Evolutionary conservation across 1,140 invertebrate species (phyloP), one percentile per base, ranked within the genome.

Genomic region (Colletes gigas): DNA sequence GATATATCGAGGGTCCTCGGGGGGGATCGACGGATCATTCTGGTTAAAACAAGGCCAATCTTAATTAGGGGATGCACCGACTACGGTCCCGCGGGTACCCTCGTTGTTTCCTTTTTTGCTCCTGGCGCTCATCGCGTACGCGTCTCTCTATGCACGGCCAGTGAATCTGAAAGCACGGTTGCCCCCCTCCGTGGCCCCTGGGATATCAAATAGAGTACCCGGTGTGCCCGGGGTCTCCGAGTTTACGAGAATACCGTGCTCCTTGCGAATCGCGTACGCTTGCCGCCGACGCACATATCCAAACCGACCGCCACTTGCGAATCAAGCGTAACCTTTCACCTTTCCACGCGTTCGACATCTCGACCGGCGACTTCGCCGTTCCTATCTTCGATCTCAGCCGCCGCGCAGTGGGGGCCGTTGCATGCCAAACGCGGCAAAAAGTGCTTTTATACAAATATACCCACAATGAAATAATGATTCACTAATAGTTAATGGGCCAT

Each of bases 201-300:
- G 88, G 88, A 89, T 90, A 90, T 90, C 88, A 90, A 89, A 75
- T 89, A 89, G 87, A 90, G 88, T 90, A 87, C 84, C 69, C 44
- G 3, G 9, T 9, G 6, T 47, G 65, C 71, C 72, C 50, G 9
- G 10, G 71, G 62, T 59, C 78, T 65, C 17, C 62, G 21, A 47
- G 68, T 80, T 79, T 79, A 66, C 15, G 50, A 73, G 66, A 75
- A 66, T 41, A 76, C 30, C 75, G 60, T 30, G 30, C 55, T 70
- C 68, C 75, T 77, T 60, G 44, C n/a, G 8, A 30, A 50, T 50
- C 50, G 50, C 50, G 50, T 50, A 3, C 50, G 12, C 50, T 9
- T 10, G 50, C 44, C 50, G 50, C 50, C 50, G n/a, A 50, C 50
- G 50, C 50, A 50, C 50, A 12, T 50, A 69, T 47, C 54, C 14